Conservation (phyloP, 1,140 invertebrate species). For the Mactra quadrangularis region DNA sequence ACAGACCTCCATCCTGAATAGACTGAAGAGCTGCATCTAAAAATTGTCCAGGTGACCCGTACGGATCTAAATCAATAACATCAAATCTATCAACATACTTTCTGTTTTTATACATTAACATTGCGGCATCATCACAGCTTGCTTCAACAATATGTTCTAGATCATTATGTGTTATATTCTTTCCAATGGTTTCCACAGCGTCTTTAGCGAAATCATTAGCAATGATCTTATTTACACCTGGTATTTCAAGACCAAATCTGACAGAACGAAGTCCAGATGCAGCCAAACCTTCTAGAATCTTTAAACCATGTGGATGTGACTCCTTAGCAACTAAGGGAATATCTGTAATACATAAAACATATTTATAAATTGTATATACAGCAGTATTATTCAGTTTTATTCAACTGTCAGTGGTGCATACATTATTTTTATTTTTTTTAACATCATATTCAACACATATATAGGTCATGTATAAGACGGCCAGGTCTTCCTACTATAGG, state of each 20-base stretch:
- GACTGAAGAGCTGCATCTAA: slow-evolving; percentile 94
- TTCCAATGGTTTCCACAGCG: slow-evolving; percentile 94
- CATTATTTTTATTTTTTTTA: too few species aligned
- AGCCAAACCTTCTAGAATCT: slow-evolving; percentile 96
- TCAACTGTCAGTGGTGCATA: too few species aligned
- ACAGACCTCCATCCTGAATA: slow-evolving; percentile 84
- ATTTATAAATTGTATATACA: too few species aligned
- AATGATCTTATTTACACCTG: slow-evolving; percentile 91
- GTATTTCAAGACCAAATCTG: slow-evolving; percentile 97
- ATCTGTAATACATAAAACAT: too few species aligned
- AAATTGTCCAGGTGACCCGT: slow-evolving; percentile 97
- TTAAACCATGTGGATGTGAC: slow-evolving; percentile 70
- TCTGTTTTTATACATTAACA: slow-evolving; percentile 87
- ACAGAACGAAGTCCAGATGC: slow-evolving; percentile 98
- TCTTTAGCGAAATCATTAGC: slow-evolving; percentile 97
- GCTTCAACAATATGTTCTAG: slow-evolving; percentile 90
- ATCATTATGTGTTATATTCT: slow-evolving; percentile 92
- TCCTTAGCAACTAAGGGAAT: slow-evolving; percentile 50
- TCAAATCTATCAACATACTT: slow-evolving; percentile 90
- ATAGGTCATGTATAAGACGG: too few species aligned
- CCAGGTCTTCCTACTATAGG: too few species aligned
- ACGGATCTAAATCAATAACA: slow-evolving; percentile 98
- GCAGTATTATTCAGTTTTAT: too few species aligned
- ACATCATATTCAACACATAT: too few species aligned
- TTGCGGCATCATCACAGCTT: slow-evolving; percentile 79